phyloP scores from a whole-genome alignment of 2,113 vertebrate species.

The Triplophysa rosa region DNA sequence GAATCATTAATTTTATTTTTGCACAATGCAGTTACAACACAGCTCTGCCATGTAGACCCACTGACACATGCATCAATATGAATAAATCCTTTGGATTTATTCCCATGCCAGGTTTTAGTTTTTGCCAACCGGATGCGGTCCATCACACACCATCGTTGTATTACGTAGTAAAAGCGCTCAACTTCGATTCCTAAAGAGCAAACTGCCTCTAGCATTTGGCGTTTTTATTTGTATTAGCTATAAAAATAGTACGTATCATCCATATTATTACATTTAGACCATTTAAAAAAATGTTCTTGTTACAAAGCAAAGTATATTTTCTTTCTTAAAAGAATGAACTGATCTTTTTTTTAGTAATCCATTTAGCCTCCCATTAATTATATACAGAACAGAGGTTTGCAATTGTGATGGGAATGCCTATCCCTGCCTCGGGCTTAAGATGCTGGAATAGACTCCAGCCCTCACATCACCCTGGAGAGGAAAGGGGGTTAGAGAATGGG shows the following conservation, averaged over 20 bases:
- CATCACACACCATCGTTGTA: slow-evolving; percentile 23
- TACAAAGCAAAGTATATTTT: neutral
- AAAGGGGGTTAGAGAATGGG: no score
- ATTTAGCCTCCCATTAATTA: neutral
- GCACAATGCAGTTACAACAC: neutral
- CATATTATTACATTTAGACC: neutral
- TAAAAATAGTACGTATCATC: neutral
- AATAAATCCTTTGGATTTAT: neutral
- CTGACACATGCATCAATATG: neutral
- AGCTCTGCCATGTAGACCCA: neutral
- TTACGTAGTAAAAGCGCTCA: neutral
- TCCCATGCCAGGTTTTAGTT: slow-evolving; percentile 32
- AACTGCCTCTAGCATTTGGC: neutral
- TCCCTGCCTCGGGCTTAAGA: no score
- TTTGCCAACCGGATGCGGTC: slow-evolving; percentile 23
- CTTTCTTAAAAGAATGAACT: neutral
- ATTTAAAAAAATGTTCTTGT: neutral
- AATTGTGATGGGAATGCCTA: no score
- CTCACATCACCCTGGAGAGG: no score
- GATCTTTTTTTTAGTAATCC: neutral
- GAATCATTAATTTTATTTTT: neutral
- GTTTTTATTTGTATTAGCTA: neutral
- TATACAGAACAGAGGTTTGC: neutral
- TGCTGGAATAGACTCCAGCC: no score
- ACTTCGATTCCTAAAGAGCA: neutral